A percentile compares a stretch with the other conserved stretches of the same genome.
Conservation (phyloP, 2,113 vertebrate species). For the Gadus macrocephalus region DNA sequence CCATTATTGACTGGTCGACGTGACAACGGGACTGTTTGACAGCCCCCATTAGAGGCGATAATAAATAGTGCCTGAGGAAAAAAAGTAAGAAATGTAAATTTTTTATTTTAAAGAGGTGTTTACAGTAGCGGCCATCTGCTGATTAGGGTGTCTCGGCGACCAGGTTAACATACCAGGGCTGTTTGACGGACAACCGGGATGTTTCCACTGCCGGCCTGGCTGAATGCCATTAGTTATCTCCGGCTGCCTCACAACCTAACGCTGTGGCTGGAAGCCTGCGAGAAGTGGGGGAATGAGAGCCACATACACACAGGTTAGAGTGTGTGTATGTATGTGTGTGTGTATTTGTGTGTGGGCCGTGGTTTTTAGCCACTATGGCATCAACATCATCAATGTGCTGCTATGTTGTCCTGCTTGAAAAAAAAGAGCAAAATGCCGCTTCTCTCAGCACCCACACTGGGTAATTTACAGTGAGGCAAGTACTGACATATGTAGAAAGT, state of each 20-base stretch:
- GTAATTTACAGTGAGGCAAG: constrained; percentile 49
- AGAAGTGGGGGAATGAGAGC: constrained; percentile 6
- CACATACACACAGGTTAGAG: constrained; percentile 26
- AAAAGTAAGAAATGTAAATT: neutral
- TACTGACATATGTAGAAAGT: constrained; percentile 50
- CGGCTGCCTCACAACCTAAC: constrained; percentile 28
- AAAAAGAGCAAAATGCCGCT: constrained; percentile 42
- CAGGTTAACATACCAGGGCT: constrained; percentile 10
- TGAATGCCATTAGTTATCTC: constrained; percentile 40
- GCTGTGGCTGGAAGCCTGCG: constrained; percentile 33
- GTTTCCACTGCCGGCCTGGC: constrained; percentile 10
- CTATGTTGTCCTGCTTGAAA: constrained; percentile 33
- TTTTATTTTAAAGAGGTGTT: constrained; percentile 26
- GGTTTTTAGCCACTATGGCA: constrained; percentile 48
- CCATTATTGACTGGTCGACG: constrained; percentile 2
- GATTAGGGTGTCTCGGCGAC: constrained; percentile 25
- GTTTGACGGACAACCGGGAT: constrained; percentile 17
- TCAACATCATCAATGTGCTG: constrained; percentile 31
- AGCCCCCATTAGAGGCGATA: constrained; percentile 33
- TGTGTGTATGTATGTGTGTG: too few species aligned
- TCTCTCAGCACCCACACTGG: constrained; percentile 39
- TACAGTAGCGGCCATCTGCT: constrained; percentile 15
- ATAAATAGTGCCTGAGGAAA: constrained; percentile 13
- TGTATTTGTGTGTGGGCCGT: constrained; percentile 33
- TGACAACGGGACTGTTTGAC: constrained; percentile 17